These are phyloP conservation scores for Girardia tigrina DNA, from an alignment of 2,888 invertebrate species.

Conservation along the genomic window DNA sequence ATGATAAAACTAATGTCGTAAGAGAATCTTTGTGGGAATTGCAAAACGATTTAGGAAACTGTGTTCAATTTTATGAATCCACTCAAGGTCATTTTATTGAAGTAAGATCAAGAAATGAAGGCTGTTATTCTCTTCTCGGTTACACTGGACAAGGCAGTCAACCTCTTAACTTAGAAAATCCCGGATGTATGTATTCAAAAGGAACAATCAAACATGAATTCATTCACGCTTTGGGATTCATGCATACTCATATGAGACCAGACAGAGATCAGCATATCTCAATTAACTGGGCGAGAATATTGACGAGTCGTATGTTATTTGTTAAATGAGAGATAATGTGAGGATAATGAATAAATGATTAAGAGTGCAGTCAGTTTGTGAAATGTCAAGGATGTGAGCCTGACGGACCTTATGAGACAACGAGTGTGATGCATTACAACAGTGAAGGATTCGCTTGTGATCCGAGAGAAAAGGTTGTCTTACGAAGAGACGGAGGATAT, in stretches of 20 bases:
- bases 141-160: neutral
- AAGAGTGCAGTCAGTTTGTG: neutral
- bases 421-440: neutral
- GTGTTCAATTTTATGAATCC: neutral
- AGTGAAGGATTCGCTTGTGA: neutral
- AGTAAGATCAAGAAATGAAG: neutral
- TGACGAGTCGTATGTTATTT: neutral
- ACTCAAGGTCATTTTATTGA: neutral
- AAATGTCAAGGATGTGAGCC: neutral
- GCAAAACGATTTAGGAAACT: neutral
- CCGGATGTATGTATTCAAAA: conserved; percentile 13
- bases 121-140: neutral
- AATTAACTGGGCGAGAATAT: neutral
- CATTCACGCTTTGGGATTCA: neutral
- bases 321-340: neutral
- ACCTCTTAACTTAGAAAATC: neutral
- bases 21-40: neutral
- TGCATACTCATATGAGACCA: neutral
- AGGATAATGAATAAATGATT: neutral
- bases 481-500: neutral
- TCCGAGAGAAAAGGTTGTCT: neutral
- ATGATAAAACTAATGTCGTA: neutral
- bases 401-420: neutral
- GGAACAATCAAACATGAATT: conserved; percentile 17
- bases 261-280: neutral